Percentiles rank a stretch among this genome's conserved stretches.
Evolutionary conservation across 2,888 invertebrate genomes (phyloP).

Genomic region (Leptura quadrifasciata): DNA sequence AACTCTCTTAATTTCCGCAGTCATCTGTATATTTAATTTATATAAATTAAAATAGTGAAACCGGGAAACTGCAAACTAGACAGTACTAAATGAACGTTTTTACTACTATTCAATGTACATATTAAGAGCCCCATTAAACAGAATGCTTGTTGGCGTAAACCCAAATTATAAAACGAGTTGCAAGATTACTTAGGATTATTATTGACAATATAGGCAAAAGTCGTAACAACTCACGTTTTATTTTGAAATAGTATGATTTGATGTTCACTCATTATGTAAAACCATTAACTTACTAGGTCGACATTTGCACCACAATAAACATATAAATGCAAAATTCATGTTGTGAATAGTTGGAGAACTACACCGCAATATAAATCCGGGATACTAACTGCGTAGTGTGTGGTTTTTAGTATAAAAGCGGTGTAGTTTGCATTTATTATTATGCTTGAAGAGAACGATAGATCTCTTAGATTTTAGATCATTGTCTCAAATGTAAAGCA

Average conservation of each 20-base stretch:
- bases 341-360: slow-evolving; percentile 1
- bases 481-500: too few species aligned
- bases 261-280: slow-evolving; percentile 54
- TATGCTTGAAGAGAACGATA: too few species aligned
- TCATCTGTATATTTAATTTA: too few species aligned
- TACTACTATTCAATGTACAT: too few species aligned
- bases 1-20: too few species aligned
- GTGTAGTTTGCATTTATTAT: too few species aligned
- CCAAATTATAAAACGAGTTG: not conserved
- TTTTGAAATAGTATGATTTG: slow-evolving; percentile 10
- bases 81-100: too few species aligned
- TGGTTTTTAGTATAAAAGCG: not conserved
- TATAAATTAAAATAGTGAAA: too few species aligned
- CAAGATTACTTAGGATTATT: not conserved
- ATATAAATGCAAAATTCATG: slow-evolving; percentile 19
- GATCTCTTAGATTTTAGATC: too few species aligned
- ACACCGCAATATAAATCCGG: not conserved
- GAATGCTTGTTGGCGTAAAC: not conserved
- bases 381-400: not conserved
- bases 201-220: not conserved
- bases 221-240: not conserved
- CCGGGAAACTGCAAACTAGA: too few species aligned
- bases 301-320: slow-evolving; percentile 20
- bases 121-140: too few species aligned
- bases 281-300: slow-evolving; percentile 33